Percentiles rank a stretch among this genome's conserved stretches.
Evolutionary conservation across 2,888 invertebrate genomes (phyloP).

Genomic region (Sarcophaga variegata): DNA sequence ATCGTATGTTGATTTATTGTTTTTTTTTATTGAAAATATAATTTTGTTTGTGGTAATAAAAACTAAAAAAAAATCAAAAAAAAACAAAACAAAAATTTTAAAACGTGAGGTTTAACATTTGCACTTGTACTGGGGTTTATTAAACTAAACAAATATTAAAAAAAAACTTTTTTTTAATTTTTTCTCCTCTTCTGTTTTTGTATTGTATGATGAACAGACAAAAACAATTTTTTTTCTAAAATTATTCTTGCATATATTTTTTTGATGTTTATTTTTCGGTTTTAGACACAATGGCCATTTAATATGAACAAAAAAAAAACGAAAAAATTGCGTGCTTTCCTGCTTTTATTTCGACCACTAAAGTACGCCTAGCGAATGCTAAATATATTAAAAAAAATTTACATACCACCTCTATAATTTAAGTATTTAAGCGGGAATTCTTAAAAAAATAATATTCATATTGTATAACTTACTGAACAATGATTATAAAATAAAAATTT

Average conservation of each 20-base stretch:
- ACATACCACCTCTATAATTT: no score
- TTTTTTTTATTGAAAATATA: constrained; percentile 1
- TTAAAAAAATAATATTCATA: no score
- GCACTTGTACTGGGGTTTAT: background rate
- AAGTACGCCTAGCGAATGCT: constrained; percentile 53
- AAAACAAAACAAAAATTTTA: constrained; percentile 5
- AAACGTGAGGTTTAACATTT: constrained; percentile 32
- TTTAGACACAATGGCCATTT: background rate
- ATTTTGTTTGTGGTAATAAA: background rate
- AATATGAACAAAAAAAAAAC: background rate
- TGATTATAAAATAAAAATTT: no score
- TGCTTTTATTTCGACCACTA: constrained; percentile 53
- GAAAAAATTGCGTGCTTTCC: constrained; percentile 55
- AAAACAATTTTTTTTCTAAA: background rate
- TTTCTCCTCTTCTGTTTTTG: constrained; percentile 3
- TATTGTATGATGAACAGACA: background rate
- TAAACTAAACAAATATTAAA: background rate
- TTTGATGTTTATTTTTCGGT: background rate
- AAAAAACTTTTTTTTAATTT: background rate
- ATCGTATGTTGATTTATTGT: background rate
- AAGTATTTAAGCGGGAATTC: no score
- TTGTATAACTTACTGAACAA: no score
- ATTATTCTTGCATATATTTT: background rate
- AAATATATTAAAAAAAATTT: constrained; percentile 47
- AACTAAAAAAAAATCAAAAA: no score